A percentile compares a stretch with the other conserved stretches of the same genome.
phyloP scores from a whole-genome alignment of 2,113 vertebrate species.

The Sebastes schlegelii region DNA sequence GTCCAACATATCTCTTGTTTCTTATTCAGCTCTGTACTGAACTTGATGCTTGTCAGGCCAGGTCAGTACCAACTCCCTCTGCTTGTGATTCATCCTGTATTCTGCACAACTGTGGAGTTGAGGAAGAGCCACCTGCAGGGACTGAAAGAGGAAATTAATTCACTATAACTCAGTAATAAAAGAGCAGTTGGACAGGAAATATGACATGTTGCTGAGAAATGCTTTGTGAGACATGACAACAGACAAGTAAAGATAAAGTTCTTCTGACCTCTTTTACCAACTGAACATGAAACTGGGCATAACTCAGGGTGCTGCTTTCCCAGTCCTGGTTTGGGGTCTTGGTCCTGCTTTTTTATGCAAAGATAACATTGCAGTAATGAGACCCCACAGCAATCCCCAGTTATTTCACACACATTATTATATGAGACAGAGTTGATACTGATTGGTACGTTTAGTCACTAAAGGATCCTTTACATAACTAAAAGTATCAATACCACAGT shows the following conservation, averaged over 20 bases:
- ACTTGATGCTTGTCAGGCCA: neutral
- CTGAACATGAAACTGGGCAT: neutral
- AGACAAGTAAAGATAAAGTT: neutral
- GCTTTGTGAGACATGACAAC: neutral
- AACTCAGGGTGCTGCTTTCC: neutral
- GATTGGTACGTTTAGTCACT: too few relatives aligned
- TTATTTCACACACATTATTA: neutral
- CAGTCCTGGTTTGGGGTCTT: neutral
- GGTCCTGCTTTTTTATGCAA: neutral
- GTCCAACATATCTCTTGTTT: neutral
- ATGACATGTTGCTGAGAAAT: neutral
- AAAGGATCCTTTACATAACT: too few relatives aligned
- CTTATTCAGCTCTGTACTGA: neutral
- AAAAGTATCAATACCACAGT: too few relatives aligned
- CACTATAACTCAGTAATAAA: neutral
- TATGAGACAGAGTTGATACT: neutral
- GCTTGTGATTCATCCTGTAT: neutral
- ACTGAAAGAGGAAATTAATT: neutral
- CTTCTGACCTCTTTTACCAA: slow-evolving; percentile 20
- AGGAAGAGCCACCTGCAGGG: neutral
- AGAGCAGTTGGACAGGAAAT: neutral
- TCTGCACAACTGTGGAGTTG: neutral
- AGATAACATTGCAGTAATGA: neutral
- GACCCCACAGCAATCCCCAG: neutral
- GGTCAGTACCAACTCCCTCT: too few relatives aligned